Conservation (phyloP, 2,113 vertebrate genomes). For the Actenoides lindsayi region DNA sequence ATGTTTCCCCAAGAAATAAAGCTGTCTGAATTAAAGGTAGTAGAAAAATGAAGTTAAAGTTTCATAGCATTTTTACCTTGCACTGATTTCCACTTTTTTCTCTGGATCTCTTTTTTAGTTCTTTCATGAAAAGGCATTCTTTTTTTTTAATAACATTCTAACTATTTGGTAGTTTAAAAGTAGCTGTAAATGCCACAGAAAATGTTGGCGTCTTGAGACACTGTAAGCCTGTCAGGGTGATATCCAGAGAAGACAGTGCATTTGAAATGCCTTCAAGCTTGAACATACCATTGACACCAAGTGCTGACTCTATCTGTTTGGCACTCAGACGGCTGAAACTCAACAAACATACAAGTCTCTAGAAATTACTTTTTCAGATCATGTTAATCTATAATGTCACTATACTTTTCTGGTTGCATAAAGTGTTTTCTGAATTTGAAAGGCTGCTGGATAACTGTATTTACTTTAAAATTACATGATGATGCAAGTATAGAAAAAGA, state of each 20-base stretch:
- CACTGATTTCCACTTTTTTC: neutral
- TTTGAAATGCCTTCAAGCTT: neutral
- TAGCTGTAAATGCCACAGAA: neutral
- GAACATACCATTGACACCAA: neutral
- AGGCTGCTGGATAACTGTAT: neutral
- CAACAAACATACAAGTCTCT: neutral
- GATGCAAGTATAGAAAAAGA: neutral
- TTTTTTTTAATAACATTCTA: neutral
- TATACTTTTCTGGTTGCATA: neutral
- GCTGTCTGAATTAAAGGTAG: neutral
- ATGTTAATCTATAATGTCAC: neutral
- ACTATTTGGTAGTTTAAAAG: neutral
- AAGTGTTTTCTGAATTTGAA: neutral
- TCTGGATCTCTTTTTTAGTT: neutral
- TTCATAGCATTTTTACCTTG: neutral
- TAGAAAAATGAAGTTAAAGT: neutral
- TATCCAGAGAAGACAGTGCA: fast-evolving
- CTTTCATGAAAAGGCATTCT: neutral
- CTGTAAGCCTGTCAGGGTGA: neutral
- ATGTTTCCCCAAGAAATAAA: neutral
- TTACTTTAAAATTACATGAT: neutral
- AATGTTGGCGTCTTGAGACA: fast-evolving
- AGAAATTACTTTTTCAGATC: neutral
- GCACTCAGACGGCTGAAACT: neutral
- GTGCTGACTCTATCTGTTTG: neutral